Conservation (phyloP, 2,797 vertebrate genomes). For the Lophotriccus pileatus region DNA sequence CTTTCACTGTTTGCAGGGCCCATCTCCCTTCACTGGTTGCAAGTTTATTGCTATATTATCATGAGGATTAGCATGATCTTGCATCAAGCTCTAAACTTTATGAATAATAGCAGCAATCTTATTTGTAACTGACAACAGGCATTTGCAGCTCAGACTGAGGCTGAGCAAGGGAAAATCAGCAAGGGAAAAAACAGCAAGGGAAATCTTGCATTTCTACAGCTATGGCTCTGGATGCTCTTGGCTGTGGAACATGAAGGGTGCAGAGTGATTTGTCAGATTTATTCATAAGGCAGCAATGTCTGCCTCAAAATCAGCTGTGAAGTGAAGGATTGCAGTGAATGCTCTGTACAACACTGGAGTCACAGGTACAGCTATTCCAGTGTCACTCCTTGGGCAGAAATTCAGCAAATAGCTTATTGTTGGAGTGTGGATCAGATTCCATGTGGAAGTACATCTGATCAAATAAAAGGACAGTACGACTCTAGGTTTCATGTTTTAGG, state of each 20-base stretch:
- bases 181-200: neutral
- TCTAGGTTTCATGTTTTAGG: neutral
- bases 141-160: neutral
- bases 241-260: neutral
- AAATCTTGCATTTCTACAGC: neutral
- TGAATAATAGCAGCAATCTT: neutral
- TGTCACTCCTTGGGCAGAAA: neutral
- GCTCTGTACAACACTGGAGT: neutral
- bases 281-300: neutral
- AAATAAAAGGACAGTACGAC: neutral
- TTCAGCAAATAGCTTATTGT: neutral
- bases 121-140: neutral
- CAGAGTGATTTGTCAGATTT: neutral
- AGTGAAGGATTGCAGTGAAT: neutral
- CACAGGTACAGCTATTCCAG: neutral
- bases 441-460: neutral
- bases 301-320: neutral
- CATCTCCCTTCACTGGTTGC: neutral
- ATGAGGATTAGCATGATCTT: neutral
- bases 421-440: neutral
- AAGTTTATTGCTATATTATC: neutral
- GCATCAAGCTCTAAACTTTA: neutral
- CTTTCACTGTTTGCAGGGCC: neutral
- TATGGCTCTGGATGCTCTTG: neutral
- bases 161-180: neutral